Percentiles rank a stretch among this genome's conserved stretches.
phyloP scores from a whole-genome alignment of 2,113 vertebrate genomes.

The Ictidomys tridecemlineatus region DNA sequence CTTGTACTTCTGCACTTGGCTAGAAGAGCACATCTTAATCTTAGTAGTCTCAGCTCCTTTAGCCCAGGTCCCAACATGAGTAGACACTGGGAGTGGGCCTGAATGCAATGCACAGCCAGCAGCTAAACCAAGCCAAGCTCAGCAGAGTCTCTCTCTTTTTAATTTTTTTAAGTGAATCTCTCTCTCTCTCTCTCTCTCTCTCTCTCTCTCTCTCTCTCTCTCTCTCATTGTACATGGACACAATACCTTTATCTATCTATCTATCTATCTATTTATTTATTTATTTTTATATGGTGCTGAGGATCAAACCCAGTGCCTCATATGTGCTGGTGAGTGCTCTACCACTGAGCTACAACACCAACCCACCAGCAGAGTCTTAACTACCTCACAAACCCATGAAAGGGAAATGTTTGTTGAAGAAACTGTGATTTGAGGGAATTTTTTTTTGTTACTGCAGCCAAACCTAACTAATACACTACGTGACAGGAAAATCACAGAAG shows the following conservation, averaged over 20 bases:
- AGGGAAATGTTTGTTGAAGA: background rate
- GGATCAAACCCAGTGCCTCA: too few relatives aligned
- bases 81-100: background rate
- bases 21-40: background rate
- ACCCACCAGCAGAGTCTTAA: background rate
- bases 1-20: background rate
- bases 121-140: background rate
- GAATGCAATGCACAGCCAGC: background rate
- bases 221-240: too few relatives aligned
- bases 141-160: background rate
- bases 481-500: background rate
- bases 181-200: too few relatives aligned
- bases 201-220: too few relatives aligned
- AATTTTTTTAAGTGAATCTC: too few relatives aligned
- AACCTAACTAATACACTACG: background rate
- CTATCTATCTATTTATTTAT: too few relatives aligned
- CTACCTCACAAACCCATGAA: background rate
- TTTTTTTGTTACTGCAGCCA: slow-evolving; percentile 52
- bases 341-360: too few relatives aligned
- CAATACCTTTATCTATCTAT: too few relatives aligned
- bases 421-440: background rate
- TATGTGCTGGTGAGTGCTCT: too few relatives aligned
- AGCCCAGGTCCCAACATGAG: background rate
- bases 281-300: too few relatives aligned
- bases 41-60: background rate